A percentile compares a stretch with the other conserved stretches of the same genome.
Conservation (phyloP, 2,888 invertebrate genomes). For the Erynnis tages region DNA sequence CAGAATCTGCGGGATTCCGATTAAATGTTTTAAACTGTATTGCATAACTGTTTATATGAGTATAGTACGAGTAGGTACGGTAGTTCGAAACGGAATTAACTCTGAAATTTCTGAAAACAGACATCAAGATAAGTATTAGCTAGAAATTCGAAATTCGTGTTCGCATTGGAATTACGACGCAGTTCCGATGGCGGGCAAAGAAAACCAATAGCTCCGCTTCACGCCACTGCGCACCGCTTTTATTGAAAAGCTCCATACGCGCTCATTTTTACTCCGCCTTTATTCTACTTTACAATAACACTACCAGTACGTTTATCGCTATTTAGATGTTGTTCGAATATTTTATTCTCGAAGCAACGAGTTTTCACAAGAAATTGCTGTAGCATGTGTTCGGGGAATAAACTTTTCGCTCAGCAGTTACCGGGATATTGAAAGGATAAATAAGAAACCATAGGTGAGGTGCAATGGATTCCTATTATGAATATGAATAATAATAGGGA, state of each 20-base stretch:
- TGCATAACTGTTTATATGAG: no score
- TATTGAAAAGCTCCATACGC: constrained; percentile 63
- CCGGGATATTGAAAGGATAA: constrained; percentile 24
- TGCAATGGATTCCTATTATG: no score
- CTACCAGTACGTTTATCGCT: constrained; percentile 43
- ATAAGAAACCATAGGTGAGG: constrained; percentile 14
- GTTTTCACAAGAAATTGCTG: constrained; percentile 26
- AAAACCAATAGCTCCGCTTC: constrained; percentile 66
- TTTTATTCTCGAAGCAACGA: constrained; percentile 30
- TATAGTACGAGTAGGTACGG: no score
- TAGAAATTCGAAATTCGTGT: constrained; percentile 2
- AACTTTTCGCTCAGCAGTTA: constrained; percentile 14
- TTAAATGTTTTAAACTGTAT: no score
- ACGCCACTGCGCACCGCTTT: constrained; percentile 52
- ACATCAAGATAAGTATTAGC: not conserved
- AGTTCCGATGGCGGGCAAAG: constrained; percentile 45
- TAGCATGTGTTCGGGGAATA: constrained; percentile 25
- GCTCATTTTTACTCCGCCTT: constrained; percentile 54
- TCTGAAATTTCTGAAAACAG: no score
- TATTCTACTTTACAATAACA: constrained; percentile 49
- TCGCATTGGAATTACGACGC: constrained; percentile 1
- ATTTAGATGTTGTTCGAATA: constrained; percentile 43
- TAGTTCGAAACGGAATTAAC: no score
- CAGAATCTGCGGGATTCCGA: no score
- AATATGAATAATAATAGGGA: constrained; percentile 19